Percentiles rank a stretch among this genome's conserved stretches.
phyloP scores from a whole-genome alignment of 1,140 invertebrate species.

The Drosophila asahinai region DNA sequence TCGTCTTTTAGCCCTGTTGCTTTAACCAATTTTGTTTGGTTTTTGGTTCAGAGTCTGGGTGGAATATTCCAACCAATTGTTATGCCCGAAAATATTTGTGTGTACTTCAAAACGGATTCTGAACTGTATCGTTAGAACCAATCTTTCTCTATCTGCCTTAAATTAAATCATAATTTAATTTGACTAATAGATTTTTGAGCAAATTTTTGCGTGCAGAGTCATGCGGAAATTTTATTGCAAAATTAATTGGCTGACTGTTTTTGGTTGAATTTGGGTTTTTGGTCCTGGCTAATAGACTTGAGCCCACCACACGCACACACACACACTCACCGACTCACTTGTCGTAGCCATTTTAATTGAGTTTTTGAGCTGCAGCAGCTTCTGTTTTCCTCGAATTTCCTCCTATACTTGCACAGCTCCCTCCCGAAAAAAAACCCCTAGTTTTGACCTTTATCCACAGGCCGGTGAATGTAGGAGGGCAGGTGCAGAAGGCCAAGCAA shows the following conservation, averaged over 20 bases:
- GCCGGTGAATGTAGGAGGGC: constrained; percentile 10
- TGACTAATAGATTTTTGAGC: constrained; percentile 52
- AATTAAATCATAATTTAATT: constrained; percentile 61
- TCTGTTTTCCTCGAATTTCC: constrained; percentile 12
- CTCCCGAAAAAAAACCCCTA: background rate
- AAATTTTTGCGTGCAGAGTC: constrained; percentile 41
- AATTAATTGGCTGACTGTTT: constrained; percentile 62
- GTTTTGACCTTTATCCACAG: constrained; percentile 43
- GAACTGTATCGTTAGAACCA: background rate
- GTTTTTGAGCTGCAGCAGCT: constrained; percentile 51
- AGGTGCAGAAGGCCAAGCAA: constrained; percentile 18
- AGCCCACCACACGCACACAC: background rate
- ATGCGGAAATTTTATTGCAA: constrained; percentile 58
- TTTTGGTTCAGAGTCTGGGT: constrained; percentile 9
- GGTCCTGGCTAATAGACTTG: constrained; percentile 27
- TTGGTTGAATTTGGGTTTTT: constrained; percentile 2
- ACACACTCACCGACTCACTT: background rate
- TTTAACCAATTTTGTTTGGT: constrained; percentile 15
- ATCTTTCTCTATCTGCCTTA: background rate
- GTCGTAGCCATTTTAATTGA: constrained; percentile 66
- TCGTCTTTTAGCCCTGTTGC: constrained; percentile 10
- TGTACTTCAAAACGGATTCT: constrained; percentile 10
- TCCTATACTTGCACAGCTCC: too few species aligned
- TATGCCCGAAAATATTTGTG: constrained; percentile 4
- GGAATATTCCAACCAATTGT: constrained; percentile 14